phyloP scores from a whole-genome alignment of 1,140 invertebrate genomes.

The Semibalanus balanoides region DNA sequence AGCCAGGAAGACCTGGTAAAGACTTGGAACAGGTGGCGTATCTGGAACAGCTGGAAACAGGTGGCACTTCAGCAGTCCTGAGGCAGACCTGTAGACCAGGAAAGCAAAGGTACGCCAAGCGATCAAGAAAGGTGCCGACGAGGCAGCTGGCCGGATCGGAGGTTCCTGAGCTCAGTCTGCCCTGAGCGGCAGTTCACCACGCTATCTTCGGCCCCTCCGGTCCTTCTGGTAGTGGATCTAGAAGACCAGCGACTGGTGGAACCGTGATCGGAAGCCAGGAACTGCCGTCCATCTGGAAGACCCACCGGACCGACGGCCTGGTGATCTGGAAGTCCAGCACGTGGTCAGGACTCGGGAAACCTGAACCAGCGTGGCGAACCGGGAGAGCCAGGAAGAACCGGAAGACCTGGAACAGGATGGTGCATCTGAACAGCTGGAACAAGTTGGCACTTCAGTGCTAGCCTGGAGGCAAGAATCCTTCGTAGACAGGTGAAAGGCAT shows the following conservation, averaged over 20 bases:
- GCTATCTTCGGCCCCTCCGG: too few species aligned
- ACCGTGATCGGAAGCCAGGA: conserved; percentile 7
- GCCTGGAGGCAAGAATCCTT: too few species aligned
- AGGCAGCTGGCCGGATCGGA: conserved; percentile 3
- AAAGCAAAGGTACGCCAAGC: not conserved
- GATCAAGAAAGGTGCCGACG: conserved; percentile 3
- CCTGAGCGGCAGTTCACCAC: too few species aligned
- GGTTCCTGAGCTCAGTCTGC: too few species aligned
- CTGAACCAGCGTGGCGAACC: too few species aligned
- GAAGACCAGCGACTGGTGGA: not conserved
- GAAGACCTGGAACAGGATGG: not conserved
- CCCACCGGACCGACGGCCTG: too few species aligned
- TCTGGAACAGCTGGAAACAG: not conserved
- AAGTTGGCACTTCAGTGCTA: too few species aligned
- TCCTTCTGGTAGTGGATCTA: not conserved
- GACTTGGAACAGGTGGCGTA: conserved; percentile 3
- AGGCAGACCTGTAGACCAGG: conserved; percentile 8
- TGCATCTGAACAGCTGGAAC: not conserved
- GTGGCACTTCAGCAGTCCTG: too few species aligned
- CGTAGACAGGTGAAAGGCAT: too few species aligned
- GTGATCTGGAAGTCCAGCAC: too few species aligned
- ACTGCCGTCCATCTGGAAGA: too few species aligned
- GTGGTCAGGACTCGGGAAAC: too few species aligned
- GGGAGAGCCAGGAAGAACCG: conserved; percentile 1
- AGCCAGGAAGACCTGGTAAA: conserved; percentile 2